Evolutionary conservation across 2,113 vertebrate species (phyloP).

Genomic region (Anser brachyrhynchus): DNA sequence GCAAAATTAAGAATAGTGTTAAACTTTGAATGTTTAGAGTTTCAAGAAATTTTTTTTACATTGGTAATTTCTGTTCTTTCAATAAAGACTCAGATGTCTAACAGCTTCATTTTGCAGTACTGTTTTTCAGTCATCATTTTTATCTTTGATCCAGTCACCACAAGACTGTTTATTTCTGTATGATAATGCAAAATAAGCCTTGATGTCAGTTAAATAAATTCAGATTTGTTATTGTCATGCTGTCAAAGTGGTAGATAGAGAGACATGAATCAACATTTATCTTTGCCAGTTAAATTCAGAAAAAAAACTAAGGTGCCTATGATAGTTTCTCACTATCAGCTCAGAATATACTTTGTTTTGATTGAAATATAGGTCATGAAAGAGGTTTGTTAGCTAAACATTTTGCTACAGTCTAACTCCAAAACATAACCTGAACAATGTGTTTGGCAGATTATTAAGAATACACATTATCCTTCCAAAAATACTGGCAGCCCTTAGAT

Average conservation of each 20-base stretch:
- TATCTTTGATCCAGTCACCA: not conserved
- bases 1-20: not conserved
- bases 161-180: not conserved
- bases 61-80: not conserved
- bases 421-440: not conserved
- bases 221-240: not conserved
- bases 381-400: constrained; percentile 15
- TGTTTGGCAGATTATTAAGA: constrained; percentile 9
- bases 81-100: not conserved
- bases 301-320: not conserved
- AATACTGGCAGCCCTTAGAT: not conserved
- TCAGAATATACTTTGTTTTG: not conserved
- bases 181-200: not conserved
- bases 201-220: not conserved
- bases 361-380: not conserved
- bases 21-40: not conserved
- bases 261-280: not conserved
- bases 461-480: not conserved
- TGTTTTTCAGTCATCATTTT: not conserved
- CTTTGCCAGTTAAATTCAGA: not conserved
- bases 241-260: not conserved
- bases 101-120: not conserved
- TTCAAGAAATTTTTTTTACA: not conserved
- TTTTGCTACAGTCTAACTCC: not conserved
- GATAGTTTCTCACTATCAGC: not conserved